Evolutionary conservation across 2,888 invertebrate species (phyloP).

Genomic region (Ophion slaviceki): DNA sequence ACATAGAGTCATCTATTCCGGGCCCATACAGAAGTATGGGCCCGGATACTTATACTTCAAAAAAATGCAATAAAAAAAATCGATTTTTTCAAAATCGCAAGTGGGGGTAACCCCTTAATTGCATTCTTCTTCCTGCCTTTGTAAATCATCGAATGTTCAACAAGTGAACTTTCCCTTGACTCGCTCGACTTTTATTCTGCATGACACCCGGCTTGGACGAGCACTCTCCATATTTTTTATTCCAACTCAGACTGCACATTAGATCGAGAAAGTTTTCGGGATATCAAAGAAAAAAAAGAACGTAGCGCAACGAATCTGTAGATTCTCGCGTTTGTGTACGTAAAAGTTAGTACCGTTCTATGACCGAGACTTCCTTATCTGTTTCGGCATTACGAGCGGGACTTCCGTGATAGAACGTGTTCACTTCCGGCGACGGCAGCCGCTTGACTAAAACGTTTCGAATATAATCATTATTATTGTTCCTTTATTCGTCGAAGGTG

Average conservation of each 20-base stretch:
- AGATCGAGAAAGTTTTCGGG: background rate
- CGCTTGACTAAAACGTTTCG: constrained; percentile 29
- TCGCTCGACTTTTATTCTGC: no score
- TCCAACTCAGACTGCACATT: background rate
- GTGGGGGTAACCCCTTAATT: no score
- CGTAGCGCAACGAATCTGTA: background rate
- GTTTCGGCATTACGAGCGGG: constrained; percentile 71
- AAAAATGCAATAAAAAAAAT: no score
- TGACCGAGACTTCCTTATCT: constrained; percentile 78
- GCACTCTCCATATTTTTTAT: background rate
- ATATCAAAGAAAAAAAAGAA: background rate
- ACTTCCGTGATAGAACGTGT: constrained; percentile 72
- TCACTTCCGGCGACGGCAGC: constrained; percentile 71
- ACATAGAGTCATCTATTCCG: no score
- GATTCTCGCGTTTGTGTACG: constrained; percentile 38
- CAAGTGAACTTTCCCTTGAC: no score
- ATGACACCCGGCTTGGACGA: no score
- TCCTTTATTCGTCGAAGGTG: constrained; percentile 55
- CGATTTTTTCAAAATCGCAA: no score
- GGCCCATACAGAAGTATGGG: no score
- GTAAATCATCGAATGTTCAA: no score
- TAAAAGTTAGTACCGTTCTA: constrained; percentile 73
- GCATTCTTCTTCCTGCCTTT: no score
- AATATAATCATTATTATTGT: constrained; percentile 15
- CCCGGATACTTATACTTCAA: no score